phyloP scores from a whole-genome alignment of 2,888 invertebrate genomes.

The Orgyia antiqua region DNA sequence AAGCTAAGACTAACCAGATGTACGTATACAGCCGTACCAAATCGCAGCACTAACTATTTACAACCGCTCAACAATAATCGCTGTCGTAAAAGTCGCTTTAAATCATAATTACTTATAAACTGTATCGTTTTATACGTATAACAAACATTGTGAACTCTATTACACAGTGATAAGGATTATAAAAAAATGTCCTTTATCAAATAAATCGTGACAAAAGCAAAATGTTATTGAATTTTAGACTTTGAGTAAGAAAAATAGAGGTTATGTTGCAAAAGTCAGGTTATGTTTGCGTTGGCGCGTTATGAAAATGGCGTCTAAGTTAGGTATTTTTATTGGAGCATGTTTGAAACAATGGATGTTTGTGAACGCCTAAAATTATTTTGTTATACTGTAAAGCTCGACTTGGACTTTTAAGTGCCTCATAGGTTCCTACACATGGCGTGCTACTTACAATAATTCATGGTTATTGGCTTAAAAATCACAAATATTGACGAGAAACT shows the following conservation, averaged over 20 bases:
- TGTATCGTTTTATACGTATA: constrained; percentile 23
- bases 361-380: constrained; percentile 31
- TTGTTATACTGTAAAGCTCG: constrained; percentile 24
- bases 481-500: too few relatives aligned
- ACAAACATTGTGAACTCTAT: constrained; percentile 29
- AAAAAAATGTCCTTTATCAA: constrained; percentile 26
- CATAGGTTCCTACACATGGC: too few relatives aligned
- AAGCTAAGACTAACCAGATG: constrained; percentile 24
- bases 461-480: constrained; percentile 8
- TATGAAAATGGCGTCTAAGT: constrained; percentile 41
- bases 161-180: constrained; percentile 25
- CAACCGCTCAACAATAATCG: constrained; percentile 36
- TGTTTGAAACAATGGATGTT: constrained; percentile 41
- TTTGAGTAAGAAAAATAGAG: constrained; percentile 13
- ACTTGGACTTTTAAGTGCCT: constrained; percentile 21
- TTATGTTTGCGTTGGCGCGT: constrained; percentile 33
- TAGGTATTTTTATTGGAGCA: constrained; percentile 44
- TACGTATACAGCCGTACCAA: constrained; percentile 29
- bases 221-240: constrained; percentile 21
- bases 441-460: constrained; percentile 15
- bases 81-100: constrained; percentile 36
- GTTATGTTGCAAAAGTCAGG: constrained; percentile 20
- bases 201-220: constrained; percentile 22
- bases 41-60: constrained; percentile 32
- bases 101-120: constrained; percentile 40